Evolutionary conservation across 1,140 invertebrate species (phyloP).

Genomic region (Aphaenogaster floridana): DNA sequence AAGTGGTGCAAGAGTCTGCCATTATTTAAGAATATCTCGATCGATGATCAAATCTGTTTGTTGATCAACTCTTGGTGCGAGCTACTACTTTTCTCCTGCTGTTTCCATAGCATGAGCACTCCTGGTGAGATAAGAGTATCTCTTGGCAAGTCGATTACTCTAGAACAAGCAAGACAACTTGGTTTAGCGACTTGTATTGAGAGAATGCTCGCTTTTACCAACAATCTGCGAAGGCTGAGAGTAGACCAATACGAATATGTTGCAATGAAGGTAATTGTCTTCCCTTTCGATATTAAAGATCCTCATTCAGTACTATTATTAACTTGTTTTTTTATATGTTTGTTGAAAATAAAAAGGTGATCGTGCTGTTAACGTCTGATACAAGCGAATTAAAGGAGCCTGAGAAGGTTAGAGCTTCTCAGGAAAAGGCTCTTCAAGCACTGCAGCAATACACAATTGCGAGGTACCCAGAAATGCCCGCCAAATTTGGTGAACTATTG

Average conservation of each 20-base stretch:
- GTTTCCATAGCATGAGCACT: conserved; percentile 94
- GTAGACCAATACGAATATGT: conserved; percentile 99
- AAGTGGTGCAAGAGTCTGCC: conserved; percentile 99
- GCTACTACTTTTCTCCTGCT: conserved; percentile 96
- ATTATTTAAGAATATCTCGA: conserved; percentile 98
- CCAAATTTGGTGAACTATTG: conserved; percentile 97
- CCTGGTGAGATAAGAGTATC: conserved; percentile 95
- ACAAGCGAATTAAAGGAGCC: conserved; percentile 96
- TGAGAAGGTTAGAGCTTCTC: conserved; percentile 96
- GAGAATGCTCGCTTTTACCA: conserved; percentile 97
- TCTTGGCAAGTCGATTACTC: conserved; percentile 91
- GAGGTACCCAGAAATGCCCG: conserved; percentile 96
- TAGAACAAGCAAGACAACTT: conserved; percentile 91
- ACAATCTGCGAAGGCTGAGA: conserved; percentile 94
- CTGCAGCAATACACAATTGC: conserved; percentile 96
- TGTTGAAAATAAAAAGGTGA: conserved; percentile 88
- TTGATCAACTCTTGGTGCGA: conserved; percentile 99
- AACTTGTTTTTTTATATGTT: conserved; percentile 28
- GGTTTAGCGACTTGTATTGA: conserved; percentile 94
- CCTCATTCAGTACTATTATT: not conserved
- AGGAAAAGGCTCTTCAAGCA: conserved; percentile 97
- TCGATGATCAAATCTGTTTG: conserved; percentile 98
- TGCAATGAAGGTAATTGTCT: conserved; percentile 93
- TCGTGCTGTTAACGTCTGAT: conserved; percentile 97
- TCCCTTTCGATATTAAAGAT: not conserved